A percentile compares a stretch with the other conserved stretches of the same genome.
phyloP scores from a whole-genome alignment of 2,797 vertebrate species.

The Buphagus erythrorhynchus region DNA sequence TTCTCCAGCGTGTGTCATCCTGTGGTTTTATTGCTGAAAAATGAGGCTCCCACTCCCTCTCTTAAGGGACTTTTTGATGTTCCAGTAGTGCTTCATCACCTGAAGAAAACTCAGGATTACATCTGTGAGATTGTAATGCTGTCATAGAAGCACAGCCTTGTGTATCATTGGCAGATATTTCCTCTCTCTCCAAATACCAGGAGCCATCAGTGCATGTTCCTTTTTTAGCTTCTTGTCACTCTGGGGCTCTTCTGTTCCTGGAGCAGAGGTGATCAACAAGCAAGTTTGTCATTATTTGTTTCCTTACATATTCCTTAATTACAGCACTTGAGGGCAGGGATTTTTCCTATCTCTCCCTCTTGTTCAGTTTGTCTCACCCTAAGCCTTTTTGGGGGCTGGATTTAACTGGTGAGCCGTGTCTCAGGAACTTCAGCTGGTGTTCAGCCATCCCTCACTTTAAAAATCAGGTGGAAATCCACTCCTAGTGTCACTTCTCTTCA shows the following conservation, averaged over 20 bases:
- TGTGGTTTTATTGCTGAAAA: neutral
- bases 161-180: neutral
- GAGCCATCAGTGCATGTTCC: rapidly evolving
- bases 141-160: neutral
- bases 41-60: neutral
- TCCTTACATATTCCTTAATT: neutral
- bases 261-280: neutral
- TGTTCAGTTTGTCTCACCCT: neutral
- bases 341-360: neutral
- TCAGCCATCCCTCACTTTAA: neutral
- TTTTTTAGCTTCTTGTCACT: neutral
- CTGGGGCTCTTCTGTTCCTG: neutral
- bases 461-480: neutral
- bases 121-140: neutral
- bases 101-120: neutral
- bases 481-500: neutral
- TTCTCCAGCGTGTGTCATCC: neutral
- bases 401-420: rapidly evolving
- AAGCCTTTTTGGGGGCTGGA: neutral
- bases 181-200: neutral
- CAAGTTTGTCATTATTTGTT: neutral
- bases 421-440: neutral
- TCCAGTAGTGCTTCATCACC: neutral
- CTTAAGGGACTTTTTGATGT: neutral
- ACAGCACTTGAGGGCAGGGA: neutral